Conservation (phyloP, 2,888 invertebrate genomes). For the Laothoe populi region DNA sequence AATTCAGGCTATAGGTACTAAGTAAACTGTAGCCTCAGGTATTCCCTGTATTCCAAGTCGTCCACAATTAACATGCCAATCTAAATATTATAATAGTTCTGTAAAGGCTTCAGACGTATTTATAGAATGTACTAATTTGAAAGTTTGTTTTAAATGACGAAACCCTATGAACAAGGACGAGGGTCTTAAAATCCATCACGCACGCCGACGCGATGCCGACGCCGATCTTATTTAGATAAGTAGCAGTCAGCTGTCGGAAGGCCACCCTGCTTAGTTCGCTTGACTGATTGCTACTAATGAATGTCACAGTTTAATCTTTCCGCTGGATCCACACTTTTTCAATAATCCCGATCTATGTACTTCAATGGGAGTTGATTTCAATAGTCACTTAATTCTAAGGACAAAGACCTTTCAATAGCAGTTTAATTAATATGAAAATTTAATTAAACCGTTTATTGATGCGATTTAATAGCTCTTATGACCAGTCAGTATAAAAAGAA, state of each 20-base stretch:
- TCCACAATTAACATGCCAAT: slow-evolving; percentile 7
- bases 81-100: not conserved
- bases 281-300: slow-evolving; percentile 81
- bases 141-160: slow-evolving; percentile 39
- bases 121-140: slow-evolving; percentile 31
- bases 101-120: slow-evolving; percentile 3
- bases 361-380: slow-evolving; percentile 10
- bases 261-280: slow-evolving; percentile 72
- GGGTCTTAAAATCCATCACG: slow-evolving; percentile 80
- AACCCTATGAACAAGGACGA: slow-evolving; percentile 50
- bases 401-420: not conserved
- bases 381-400: not conserved
- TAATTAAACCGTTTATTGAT: no score
- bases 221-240: slow-evolving; percentile 83
- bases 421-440: not conserved
- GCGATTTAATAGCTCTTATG: no score
- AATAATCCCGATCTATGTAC: slow-evolving; percentile 32
- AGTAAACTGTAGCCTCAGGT: not conserved
- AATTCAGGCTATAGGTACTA: not conserved
- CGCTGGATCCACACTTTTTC: slow-evolving; percentile 35
- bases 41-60: not conserved
- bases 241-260: slow-evolving; percentile 71
- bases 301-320: slow-evolving; percentile 73
- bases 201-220: slow-evolving; percentile 47
- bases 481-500: no score